phyloP scores from a whole-genome alignment of 2,113 vertebrate genomes.

The Hypomesus transpacificus region DNA sequence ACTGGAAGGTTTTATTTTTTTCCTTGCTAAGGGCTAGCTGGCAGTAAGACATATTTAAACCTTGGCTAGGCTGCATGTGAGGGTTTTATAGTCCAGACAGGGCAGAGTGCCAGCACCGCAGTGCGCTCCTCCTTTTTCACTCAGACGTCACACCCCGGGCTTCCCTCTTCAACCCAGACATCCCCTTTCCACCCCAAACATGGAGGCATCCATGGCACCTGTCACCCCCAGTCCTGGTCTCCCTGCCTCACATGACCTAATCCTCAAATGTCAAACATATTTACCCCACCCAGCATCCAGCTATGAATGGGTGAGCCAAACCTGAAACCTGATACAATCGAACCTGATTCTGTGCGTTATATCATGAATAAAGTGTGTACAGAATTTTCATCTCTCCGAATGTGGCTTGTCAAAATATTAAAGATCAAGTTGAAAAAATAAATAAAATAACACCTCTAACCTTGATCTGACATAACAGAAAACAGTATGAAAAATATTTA shows the following conservation, averaged over 20 bases:
- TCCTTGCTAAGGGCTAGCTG: background rate
- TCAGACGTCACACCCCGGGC: background rate
- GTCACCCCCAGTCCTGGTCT: background rate
- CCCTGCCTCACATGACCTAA: background rate
- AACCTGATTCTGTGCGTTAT: background rate
- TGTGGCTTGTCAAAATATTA: too few species aligned
- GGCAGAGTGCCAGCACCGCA: constrained; percentile 48
- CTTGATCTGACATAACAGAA: too few species aligned
- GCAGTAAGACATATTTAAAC: background rate
- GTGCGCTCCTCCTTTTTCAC: constrained; percentile 15
- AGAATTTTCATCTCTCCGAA: background rate
- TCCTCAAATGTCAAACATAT: background rate
- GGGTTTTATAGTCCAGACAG: constrained; percentile 15
- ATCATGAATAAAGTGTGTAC: background rate
- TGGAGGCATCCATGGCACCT: background rate
- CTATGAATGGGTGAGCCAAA: background rate
- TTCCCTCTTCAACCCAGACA: background rate
- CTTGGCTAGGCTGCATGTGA: background rate
- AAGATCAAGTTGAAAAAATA: too few species aligned
- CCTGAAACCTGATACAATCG: background rate
- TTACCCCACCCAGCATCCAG: background rate
- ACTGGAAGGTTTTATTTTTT: background rate
- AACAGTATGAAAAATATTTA: too few species aligned
- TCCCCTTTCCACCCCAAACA: background rate
- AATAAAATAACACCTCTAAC: too few species aligned